Evolutionary conservation across 2,113 vertebrate species (phyloP).

Genomic region (Channa argus): DNA sequence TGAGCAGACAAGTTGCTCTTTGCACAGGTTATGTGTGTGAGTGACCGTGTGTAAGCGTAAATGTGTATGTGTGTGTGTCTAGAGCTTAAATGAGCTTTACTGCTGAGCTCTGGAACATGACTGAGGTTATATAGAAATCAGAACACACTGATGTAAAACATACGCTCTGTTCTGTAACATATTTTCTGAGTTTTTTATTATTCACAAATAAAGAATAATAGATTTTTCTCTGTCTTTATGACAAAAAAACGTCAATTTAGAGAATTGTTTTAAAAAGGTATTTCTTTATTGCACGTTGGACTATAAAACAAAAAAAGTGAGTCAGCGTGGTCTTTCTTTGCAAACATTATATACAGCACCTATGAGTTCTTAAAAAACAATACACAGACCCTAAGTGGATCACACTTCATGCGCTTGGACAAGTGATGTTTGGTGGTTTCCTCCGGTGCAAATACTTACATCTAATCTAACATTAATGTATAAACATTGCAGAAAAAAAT

Average conservation of each 20-base stretch:
- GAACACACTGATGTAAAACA: constrained; percentile 51
- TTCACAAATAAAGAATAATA: no score
- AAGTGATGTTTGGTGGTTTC: constrained; percentile 24
- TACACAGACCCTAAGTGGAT: neutral
- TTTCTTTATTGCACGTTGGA: no score
- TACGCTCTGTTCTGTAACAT: neutral
- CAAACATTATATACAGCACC: neutral
- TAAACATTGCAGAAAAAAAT: neutral
- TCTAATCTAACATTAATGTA: neutral
- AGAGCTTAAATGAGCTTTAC: constrained; percentile 44
- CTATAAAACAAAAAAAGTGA: neutral
- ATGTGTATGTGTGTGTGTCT: constrained; percentile 32
- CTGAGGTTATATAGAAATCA: constrained; percentile 55
- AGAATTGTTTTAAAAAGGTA: no score
- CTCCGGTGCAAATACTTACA: constrained; percentile 44
- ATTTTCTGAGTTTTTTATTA: no score
- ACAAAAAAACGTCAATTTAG: no score
- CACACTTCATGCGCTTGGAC: constrained; percentile 31
- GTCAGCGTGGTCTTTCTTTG: neutral
- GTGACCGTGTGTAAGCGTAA: constrained; percentile 4
- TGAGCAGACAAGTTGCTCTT: constrained; percentile 71
- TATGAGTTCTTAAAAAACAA: neutral
- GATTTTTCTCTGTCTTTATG: no score
- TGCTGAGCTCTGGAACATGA: constrained; percentile 49
- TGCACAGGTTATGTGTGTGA: constrained; percentile 31